phyloP scores from a whole-genome alignment of 2,797 vertebrate species.

The Oceanodroma leucorhoa region DNA sequence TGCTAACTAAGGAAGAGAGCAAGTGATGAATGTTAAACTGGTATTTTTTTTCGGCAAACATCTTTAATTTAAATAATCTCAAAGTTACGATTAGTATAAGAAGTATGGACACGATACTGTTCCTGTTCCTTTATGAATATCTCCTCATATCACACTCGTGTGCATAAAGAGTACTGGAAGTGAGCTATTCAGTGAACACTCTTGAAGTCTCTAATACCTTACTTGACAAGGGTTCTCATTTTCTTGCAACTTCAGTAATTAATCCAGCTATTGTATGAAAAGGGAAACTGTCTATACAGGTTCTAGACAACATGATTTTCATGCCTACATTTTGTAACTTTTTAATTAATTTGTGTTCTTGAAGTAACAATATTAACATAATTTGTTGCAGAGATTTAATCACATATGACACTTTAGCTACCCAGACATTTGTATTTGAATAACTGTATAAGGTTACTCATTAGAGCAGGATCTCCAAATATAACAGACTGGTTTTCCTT shows the following conservation, averaged over 20 bases:
- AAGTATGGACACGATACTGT: rapidly evolving
- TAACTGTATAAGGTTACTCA: conserved; percentile 1
- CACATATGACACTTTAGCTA: not conserved
- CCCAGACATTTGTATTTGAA: conserved; percentile 10
- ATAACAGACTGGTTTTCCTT: not conserved
- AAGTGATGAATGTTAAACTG: not conserved
- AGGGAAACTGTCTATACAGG: conserved; percentile 26
- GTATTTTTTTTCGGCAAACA: not conserved
- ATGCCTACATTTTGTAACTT: conserved; percentile 8
- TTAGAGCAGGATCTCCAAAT: not conserved
- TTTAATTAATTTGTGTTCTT: conserved; percentile 53
- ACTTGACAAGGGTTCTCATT: not conserved
- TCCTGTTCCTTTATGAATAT: not conserved
- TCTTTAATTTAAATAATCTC: not conserved
- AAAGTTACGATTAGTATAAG: not conserved
- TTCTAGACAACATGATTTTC: conserved; percentile 9
- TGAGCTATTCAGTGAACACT: not conserved
- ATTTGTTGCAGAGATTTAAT: conserved; percentile 36
- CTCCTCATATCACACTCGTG: rapidly evolving
- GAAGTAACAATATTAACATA: conserved; percentile 41
- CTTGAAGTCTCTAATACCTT: not conserved
- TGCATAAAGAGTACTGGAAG: not conserved
- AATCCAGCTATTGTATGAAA: not conserved
- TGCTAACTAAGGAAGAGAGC: not conserved
- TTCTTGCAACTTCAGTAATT: not conserved